phyloP scores from a whole-genome alignment of 2,888 invertebrate species.

The Hypomecis punctinalis region DNA sequence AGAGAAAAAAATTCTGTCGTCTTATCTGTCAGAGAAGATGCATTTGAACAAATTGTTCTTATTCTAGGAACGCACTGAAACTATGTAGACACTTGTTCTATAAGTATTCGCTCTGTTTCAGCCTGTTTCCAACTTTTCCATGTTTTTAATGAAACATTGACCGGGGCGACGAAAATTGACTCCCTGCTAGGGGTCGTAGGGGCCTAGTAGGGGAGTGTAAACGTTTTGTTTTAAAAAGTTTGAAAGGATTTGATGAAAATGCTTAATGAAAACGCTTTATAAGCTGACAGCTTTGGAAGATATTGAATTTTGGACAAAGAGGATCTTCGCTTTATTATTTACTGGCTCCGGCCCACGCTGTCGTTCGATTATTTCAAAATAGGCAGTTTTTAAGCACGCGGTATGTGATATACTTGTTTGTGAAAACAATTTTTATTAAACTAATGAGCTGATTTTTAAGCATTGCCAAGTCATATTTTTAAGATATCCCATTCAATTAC shows the following conservation, averaged over 20 bases:
- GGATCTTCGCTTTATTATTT: not conserved
- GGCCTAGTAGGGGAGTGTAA: slow-evolving; percentile 3
- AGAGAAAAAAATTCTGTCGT: too few species aligned
- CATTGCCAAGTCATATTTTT: too few species aligned
- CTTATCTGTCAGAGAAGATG: too few species aligned
- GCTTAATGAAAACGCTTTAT: slow-evolving; percentile 25
- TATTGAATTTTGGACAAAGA: slow-evolving; percentile 15
- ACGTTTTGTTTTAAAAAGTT: slow-evolving; percentile 30
- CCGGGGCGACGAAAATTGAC: slow-evolving; percentile 31
- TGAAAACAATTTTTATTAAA: too few species aligned
- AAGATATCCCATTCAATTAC: too few species aligned
- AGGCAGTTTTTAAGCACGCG: too few species aligned
- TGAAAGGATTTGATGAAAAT: slow-evolving; percentile 23
- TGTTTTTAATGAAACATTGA: slow-evolving; percentile 36
- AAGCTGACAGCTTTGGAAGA: slow-evolving; percentile 13
- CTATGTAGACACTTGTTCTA: too few species aligned
- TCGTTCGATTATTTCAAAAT: too few species aligned
- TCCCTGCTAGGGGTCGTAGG: slow-evolving; percentile 12
- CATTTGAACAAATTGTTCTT: too few species aligned
- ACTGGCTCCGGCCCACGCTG: not conserved
- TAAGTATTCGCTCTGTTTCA: not conserved
- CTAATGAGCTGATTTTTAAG: too few species aligned
- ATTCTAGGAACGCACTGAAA: too few species aligned
- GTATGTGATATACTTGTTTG: too few species aligned
- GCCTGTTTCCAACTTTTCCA: slow-evolving; percentile 25